phyloP scores from a whole-genome alignment of 2,113 vertebrate species.

The Urocolius indicus region DNA sequence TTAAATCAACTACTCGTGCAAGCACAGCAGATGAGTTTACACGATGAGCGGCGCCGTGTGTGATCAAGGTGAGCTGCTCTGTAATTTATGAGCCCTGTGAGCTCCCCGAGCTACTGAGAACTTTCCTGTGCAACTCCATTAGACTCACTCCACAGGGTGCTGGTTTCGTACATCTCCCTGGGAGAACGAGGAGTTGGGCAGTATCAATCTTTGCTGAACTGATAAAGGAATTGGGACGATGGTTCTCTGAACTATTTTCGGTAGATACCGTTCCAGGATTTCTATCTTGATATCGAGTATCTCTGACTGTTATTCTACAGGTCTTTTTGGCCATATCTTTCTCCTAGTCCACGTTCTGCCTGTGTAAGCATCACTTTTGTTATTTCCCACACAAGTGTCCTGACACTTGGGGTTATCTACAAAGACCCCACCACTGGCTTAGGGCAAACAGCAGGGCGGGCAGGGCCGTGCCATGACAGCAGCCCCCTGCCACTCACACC shows the following conservation, averaged over 20 bases:
- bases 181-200: accelerated
- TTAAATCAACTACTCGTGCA: conserved; percentile 67
- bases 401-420: background rate
- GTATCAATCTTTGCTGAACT: background rate
- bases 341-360: background rate
- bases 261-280: background rate
- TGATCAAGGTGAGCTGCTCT: conserved; percentile 62
- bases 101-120: background rate
- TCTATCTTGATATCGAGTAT: background rate
- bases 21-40: conserved; percentile 69
- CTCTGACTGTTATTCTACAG: background rate
- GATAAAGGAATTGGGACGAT: background rate
- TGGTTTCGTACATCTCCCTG: background rate
- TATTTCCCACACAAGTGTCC: accelerated
- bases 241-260: background rate
- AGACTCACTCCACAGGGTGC: background rate
- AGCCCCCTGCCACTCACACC: background rate
- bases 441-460: background rate
- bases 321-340: background rate
- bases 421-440: background rate
- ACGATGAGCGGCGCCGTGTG: conserved; percentile 62
- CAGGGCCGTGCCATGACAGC: accelerated
- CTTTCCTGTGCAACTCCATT: accelerated
- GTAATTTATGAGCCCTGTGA: background rate
- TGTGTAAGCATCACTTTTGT: accelerated